A percentile compares a stretch with the other conserved stretches of the same genome.
phyloP scores from a whole-genome alignment of 1,140 invertebrate genomes.

The Zelostemma sp. region DNA sequence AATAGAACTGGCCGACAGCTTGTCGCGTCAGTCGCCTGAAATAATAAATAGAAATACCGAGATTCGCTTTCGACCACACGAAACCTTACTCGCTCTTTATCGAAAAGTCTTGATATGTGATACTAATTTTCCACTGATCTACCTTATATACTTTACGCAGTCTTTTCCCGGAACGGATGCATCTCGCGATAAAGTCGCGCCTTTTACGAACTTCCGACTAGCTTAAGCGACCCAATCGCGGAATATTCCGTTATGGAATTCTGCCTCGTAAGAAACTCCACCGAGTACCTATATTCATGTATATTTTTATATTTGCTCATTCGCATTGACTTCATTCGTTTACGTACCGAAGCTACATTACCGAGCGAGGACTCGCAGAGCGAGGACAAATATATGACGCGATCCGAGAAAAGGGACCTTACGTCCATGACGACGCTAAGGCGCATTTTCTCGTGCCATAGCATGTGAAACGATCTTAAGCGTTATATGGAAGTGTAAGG shows the following conservation, averaged over 20 bases:
- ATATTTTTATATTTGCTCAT: constrained; percentile 28
- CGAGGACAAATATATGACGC: no score
- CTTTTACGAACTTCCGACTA: constrained; percentile 15
- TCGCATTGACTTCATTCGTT: constrained; percentile 26
- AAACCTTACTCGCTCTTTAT: constrained; percentile 47
- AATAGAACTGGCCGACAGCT: constrained; percentile 33
- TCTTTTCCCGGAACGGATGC: constrained; percentile 5
- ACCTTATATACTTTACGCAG: constrained; percentile 62
- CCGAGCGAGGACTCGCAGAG: no score
- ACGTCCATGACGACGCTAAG: no score
- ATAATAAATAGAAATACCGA: constrained; percentile 31
- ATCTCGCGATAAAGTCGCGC: constrained; percentile 8
- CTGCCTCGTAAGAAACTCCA: constrained; percentile 40
- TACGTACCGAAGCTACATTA: no score
- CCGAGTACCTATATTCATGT: constrained; percentile 41
- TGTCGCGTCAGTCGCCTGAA: no score
- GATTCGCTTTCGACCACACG: constrained; percentile 38
- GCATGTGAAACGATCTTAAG: no score
- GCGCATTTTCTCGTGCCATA: no score
- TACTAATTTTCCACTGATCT: constrained; percentile 58
- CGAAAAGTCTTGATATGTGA: constrained; percentile 59
- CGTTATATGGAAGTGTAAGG: no score
- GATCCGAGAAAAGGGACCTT: no score
- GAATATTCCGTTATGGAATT: constrained; percentile 27
- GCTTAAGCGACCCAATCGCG: constrained; percentile 36